Percentiles rank a stretch among this genome's conserved stretches.
These are phyloP conservation scores for Drosophila meridiana DNA, from an alignment of 2,888 invertebrate species.

Conservation along the genomic window DNA sequence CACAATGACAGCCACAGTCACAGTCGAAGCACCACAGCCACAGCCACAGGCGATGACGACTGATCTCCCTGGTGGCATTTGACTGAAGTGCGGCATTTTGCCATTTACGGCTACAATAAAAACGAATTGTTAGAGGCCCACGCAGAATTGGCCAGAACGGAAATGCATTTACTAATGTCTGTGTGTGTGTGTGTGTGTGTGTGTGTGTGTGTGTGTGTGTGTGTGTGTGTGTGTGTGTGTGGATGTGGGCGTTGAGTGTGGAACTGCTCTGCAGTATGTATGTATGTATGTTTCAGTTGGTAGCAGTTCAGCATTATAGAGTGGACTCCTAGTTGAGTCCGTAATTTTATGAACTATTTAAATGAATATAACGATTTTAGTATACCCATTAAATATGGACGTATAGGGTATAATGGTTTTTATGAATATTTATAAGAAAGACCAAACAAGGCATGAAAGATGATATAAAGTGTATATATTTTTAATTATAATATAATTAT, in stretches of 20 bases:
- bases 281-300: neutral
- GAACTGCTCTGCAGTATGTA: neutral
- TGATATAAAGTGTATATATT: too few relatives aligned
- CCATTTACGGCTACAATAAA: constrained; percentile 18
- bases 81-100: constrained; percentile 21
- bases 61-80: constrained; percentile 46
- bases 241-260: neutral
- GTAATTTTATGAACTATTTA: constrained; percentile 3
- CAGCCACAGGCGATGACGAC: constrained; percentile 13
- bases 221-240: neutral
- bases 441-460: too few relatives aligned
- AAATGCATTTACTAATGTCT: constrained; percentile 4
- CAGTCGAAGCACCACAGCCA: neutral
- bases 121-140: constrained; percentile 11
- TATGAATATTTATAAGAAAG: too few relatives aligned
- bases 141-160: constrained; percentile 7
- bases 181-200: constrained; percentile 6
- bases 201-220: neutral
- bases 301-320: neutral
- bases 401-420: neutral
- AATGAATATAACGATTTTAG: neutral
- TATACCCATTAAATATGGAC: neutral
- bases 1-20: constrained; percentile 3
- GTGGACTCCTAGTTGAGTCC: neutral
- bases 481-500: too few relatives aligned